Conservation (phyloP, 1,140 invertebrate species). For the Drosophila erecta region DNA sequence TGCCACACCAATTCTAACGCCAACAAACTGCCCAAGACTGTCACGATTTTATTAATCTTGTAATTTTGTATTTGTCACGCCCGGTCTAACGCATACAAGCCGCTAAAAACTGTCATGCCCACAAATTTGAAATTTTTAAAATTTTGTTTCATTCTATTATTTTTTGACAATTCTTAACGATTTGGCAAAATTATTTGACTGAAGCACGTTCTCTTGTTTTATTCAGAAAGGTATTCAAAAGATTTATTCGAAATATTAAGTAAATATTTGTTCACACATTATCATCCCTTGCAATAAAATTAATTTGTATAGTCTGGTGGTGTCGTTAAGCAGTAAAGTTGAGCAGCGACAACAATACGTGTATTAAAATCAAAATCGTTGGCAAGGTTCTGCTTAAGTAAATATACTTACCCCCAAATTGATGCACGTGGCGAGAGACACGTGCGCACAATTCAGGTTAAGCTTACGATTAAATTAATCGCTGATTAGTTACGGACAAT, state of each 20-base stretch:
- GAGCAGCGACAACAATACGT: slow-evolving; percentile 59
- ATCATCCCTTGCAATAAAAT: slow-evolving; percentile 66
- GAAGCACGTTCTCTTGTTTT: no score
- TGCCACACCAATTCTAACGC: no score
- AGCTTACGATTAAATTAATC: slow-evolving; percentile 84
- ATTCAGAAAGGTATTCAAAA: slow-evolving; percentile 14
- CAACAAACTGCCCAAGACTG: no score
- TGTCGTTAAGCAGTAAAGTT: slow-evolving; percentile 80
- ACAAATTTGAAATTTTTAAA: no score
- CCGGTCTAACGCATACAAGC: no score
- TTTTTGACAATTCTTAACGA: no score
- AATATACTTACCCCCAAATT: slow-evolving; percentile 70
- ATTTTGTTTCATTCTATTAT: no score
- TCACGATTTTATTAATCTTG: no score
- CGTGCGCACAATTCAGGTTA: slow-evolving; percentile 82
- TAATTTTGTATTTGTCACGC: no score
- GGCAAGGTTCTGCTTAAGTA: slow-evolving; percentile 61
- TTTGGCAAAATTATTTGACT: no score
- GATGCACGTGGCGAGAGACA: slow-evolving; percentile 74
- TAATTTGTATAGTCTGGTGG: slow-evolving; percentile 57
- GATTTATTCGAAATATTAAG: slow-evolving; percentile 60
- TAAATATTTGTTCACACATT: slow-evolving; percentile 76
- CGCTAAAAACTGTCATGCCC: no score
- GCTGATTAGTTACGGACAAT: slow-evolving; percentile 81
- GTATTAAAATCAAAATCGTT: slow-evolving; percentile 73